A percentile compares a stretch with the other conserved stretches of the same genome.
Conservation (phyloP, 1,140 invertebrate genomes). For the Leguminivora glycinivorella region DNA sequence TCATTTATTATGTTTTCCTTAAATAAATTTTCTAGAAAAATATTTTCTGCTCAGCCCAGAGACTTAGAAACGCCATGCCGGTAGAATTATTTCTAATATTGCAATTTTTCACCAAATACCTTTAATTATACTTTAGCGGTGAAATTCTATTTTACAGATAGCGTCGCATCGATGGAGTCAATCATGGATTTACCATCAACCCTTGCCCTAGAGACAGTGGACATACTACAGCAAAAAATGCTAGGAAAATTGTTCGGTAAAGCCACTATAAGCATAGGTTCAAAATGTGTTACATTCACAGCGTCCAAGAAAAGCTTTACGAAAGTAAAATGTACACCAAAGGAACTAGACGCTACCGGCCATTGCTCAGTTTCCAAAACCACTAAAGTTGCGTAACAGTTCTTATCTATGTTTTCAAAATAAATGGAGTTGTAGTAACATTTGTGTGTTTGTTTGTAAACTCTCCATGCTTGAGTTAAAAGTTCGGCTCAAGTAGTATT, state of each 20-base stretch:
- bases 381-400: slow-evolving; percentile 46
- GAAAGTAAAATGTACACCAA: slow-evolving; percentile 60
- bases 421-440: slow-evolving; percentile 21
- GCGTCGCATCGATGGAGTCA: slow-evolving; percentile 56
- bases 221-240: slow-evolving; percentile 66
- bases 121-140: background rate
- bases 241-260: slow-evolving; percentile 65
- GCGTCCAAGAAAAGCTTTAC: slow-evolving; percentile 58
- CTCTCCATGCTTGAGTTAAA: background rate
- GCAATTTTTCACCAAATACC: too few relatives aligned
- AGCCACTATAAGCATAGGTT: slow-evolving; percentile 60
- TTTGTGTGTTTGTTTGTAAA: slow-evolving; percentile 24
- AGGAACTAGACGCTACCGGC: slow-evolving; percentile 52
- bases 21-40: too few relatives aligned
- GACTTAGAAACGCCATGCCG: too few relatives aligned
- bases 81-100: too few relatives aligned
- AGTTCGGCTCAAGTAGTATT: background rate
- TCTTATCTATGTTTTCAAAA: slow-evolving; percentile 36
- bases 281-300: slow-evolving; percentile 62
- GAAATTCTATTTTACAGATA: slow-evolving; percentile 52
- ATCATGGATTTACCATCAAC: slow-evolving; percentile 66
- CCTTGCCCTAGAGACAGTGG: slow-evolving; percentile 60
- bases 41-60: too few relatives aligned
- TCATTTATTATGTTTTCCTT: background rate
- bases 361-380: slow-evolving; percentile 61